Evolutionary conservation across 2,113 vertebrate genomes (phyloP).

Genomic region (Ptilonorhynchus violaceus): DNA sequence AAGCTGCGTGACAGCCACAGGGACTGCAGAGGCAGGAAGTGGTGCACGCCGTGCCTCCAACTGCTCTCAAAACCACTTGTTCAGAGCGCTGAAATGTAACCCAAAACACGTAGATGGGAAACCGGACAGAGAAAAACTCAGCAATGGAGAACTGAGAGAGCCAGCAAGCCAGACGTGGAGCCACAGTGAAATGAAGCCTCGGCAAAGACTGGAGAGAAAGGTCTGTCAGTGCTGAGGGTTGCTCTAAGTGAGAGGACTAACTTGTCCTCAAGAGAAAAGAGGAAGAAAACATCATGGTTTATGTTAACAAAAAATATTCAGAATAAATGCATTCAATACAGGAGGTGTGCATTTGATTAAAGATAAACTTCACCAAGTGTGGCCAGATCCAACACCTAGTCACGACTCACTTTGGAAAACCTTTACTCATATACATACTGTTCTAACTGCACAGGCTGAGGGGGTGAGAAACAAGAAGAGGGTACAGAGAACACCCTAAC

Average conservation of each 20-base stretch:
- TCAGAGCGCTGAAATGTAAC: background rate
- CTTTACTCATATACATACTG: background rate
- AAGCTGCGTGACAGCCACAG: background rate
- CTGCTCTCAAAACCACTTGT: slow-evolving; percentile 20
- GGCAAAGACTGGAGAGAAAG: background rate
- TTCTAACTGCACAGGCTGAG: background rate
- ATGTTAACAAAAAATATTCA: background rate
- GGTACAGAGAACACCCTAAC: background rate
- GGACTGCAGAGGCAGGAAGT: slow-evolving; percentile 48
- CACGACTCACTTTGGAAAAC: background rate
- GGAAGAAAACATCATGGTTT: background rate
- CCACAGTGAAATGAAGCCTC: background rate
- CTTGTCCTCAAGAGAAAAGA: background rate
- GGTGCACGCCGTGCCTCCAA: slow-evolving; percentile 31
- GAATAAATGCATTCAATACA: background rate
- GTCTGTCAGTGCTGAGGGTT: background rate
- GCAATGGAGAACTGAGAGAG: background rate
- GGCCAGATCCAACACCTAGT: background rate
- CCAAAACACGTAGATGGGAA: background rate
- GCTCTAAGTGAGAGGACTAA: background rate
- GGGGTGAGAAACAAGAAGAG: background rate
- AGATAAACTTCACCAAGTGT: background rate
- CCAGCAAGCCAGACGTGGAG: background rate
- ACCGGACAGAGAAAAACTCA: background rate
- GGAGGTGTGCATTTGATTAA: background rate